phyloP scores from a whole-genome alignment of 2,888 invertebrate species.

The Nemotelus nigrinus region DNA sequence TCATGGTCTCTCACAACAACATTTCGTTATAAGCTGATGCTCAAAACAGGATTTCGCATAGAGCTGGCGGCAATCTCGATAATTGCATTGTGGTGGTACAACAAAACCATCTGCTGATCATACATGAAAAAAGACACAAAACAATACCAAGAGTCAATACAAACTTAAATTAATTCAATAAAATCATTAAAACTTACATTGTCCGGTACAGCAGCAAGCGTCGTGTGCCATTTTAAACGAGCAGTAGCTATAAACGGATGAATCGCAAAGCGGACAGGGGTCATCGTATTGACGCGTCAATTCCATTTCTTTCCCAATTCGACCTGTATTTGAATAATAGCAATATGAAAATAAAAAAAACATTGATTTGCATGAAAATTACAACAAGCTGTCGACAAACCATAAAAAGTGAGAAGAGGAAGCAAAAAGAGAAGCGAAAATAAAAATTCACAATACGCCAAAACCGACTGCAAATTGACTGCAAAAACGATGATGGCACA shows the following conservation, averaged over 20 bases:
- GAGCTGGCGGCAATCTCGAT: slow-evolving; percentile 76
- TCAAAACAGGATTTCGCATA: slow-evolving; percentile 80
- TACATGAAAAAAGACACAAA: neutral
- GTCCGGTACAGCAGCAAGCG: slow-evolving; percentile 76
- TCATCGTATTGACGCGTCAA: slow-evolving; percentile 47
- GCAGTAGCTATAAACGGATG: slow-evolving; percentile 81
- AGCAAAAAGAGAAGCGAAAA: neutral
- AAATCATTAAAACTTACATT: slow-evolving; percentile 54
- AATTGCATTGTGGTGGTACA: slow-evolving; percentile 69
- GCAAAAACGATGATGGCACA: neutral
- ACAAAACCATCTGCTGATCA: slow-evolving; percentile 64
- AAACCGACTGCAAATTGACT: neutral
- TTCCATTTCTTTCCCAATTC: slow-evolving; percentile 34
- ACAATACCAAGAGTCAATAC: neutral
- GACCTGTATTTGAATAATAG: neutral
- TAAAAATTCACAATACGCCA: neutral
- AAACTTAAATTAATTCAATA: neutral
- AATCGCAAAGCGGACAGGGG: slow-evolving; percentile 79
- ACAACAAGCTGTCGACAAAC: neutral
- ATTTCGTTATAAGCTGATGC: slow-evolving; percentile 75
- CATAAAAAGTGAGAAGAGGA: neutral
- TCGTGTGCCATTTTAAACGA: slow-evolving; percentile 79
- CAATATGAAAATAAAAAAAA: neutral
- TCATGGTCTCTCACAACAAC: slow-evolving; percentile 74
- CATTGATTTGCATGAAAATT: slow-evolving; percentile 21